A percentile compares a stretch with the other conserved stretches of the same genome.
Conservation (phyloP, 2,797 vertebrate species). For the Tachyglossus aculeatus region DNA sequence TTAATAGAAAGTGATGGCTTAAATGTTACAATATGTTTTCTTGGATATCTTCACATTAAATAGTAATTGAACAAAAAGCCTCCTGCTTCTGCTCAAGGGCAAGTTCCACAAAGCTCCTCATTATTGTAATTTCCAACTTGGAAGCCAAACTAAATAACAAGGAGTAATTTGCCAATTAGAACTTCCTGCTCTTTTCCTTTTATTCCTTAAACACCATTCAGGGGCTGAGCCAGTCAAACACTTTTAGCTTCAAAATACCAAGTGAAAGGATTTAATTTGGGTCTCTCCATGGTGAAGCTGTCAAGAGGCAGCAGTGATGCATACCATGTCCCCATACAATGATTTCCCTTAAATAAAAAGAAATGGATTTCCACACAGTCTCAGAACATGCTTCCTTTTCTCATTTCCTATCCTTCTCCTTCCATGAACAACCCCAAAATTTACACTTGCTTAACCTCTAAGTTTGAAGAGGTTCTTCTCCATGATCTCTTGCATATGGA, state of each 20-base stretch:
- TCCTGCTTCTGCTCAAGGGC: constrained; percentile 75
- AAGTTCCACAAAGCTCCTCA: constrained; percentile 83
- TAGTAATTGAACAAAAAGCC: constrained; percentile 77
- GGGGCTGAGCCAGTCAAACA: constrained; percentile 76
- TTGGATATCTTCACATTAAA: constrained; percentile 79
- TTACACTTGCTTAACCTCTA: neutral
- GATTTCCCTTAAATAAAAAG: constrained; percentile 56
- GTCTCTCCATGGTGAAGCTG: constrained; percentile 70
- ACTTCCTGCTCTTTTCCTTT: constrained; percentile 83
- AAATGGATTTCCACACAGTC: constrained; percentile 39
- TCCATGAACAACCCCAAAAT: constrained; percentile 40
- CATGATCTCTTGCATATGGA: constrained; percentile 22
- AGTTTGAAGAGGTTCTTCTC: constrained; percentile 8
- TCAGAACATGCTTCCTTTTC: constrained; percentile 60
- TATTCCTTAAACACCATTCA: constrained; percentile 81
- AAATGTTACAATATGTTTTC: constrained; percentile 82
- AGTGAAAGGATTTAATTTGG: constrained; percentile 75
- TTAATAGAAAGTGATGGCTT: constrained; percentile 82
- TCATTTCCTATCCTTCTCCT: constrained; percentile 66
- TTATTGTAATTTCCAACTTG: constrained; percentile 86
- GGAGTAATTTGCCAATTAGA: constrained; percentile 90
- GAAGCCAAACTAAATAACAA: constrained; percentile 88
- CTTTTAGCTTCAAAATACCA: constrained; percentile 80
- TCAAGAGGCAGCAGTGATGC: constrained; percentile 73
- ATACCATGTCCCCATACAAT: constrained; percentile 66